Conservation (phyloP, 2,797 vertebrate species). For the Platyrinchus mystaceus region DNA sequence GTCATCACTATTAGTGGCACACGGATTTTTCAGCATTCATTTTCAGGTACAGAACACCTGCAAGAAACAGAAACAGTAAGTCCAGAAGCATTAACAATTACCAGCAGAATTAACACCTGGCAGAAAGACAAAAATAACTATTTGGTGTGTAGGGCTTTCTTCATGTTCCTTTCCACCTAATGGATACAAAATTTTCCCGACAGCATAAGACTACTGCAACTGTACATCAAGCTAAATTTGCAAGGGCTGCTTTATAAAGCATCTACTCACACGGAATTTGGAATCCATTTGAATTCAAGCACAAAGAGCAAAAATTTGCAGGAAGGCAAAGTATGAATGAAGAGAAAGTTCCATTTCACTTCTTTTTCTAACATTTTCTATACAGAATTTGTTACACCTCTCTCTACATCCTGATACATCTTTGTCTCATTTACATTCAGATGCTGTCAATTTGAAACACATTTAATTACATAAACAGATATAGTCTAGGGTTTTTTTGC, state of each 20-base stretch:
- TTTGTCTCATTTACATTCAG: neutral
- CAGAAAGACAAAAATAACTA: neutral
- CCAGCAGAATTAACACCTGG: neutral
- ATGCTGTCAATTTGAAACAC: neutral
- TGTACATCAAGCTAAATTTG: neutral
- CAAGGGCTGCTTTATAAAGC: neutral
- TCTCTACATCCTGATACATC: neutral
- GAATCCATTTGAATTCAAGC: neutral
- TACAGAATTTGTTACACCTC: neutral
- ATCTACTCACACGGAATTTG: neutral
- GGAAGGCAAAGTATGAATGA: neutral
- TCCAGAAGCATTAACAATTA: neutral
- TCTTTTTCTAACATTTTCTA: neutral
- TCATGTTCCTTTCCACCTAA: neutral
- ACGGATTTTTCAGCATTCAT: neutral
- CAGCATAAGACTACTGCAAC: neutral
- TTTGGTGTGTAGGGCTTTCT: neutral
- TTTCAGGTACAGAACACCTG: neutral
- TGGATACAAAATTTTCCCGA: neutral
- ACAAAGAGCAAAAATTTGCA: neutral
- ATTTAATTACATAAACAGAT: neutral
- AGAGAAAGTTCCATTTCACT: neutral
- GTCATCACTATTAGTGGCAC: neutral
- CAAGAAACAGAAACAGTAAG: neutral
- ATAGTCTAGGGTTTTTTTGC: neutral